phyloP scores from a whole-genome alignment of 1,140 invertebrate species.

The Pogonognathellus flavescens region DNA sequence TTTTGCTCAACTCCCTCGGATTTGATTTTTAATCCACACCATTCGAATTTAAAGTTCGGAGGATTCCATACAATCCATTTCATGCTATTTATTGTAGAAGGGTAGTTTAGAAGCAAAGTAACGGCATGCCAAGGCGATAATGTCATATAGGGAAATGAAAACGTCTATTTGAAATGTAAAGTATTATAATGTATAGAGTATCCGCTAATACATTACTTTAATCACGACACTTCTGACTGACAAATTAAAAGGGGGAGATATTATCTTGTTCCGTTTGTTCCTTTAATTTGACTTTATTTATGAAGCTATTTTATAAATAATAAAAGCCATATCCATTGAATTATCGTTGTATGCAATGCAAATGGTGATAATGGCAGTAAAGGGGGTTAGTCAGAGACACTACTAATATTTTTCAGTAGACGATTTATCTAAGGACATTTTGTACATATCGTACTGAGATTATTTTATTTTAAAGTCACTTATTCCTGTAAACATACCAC shows the following conservation, averaged over 20 bases:
- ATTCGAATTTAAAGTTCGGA: slow-evolving; percentile 16
- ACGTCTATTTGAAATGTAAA: background rate
- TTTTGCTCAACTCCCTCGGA: slow-evolving; percentile 8
- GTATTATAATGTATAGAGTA: background rate
- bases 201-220: slow-evolving; percentile 10
- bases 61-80: background rate
- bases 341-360: background rate
- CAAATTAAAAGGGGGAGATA: slow-evolving; percentile 47
- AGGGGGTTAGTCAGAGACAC: background rate
- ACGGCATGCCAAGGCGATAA: too few species aligned
- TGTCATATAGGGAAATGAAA: too few species aligned
- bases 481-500: too few species aligned
- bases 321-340: background rate
- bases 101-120: too few species aligned
- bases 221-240: slow-evolving; percentile 21
- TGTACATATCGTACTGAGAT: too few species aligned
- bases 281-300: slow-evolving; percentile 22
- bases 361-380: background rate
- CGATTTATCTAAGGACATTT: too few species aligned
- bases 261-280: slow-evolving; percentile 10
- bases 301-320: slow-evolving; percentile 25
- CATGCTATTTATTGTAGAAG: background rate
- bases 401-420: background rate
- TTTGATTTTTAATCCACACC: slow-evolving; percentile 41
- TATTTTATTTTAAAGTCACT: too few species aligned